These are phyloP conservation scores for Labia minor DNA, from an alignment of 2,888 invertebrate species.

Conservation along the genomic window DNA sequence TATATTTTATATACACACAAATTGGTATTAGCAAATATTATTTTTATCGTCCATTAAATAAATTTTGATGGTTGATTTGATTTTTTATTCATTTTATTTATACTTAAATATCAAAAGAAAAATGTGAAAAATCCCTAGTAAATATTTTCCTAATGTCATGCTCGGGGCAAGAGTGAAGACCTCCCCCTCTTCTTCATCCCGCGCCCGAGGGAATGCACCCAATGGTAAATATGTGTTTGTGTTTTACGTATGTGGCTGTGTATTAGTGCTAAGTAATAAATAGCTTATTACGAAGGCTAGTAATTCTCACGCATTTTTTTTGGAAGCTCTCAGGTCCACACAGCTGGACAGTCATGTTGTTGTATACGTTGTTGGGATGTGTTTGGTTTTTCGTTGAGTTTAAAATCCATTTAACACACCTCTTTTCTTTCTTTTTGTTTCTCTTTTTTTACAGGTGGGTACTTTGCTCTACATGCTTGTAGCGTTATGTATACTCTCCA, in stretches of 20 bases:
- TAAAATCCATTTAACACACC: conserved; percentile 5
- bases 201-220: too few relatives aligned
- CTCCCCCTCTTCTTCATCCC: too few relatives aligned
- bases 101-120: not conserved
- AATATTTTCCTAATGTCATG: conserved; percentile 1
- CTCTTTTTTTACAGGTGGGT: not conserved
- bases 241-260: not conserved
- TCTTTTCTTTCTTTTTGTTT: conserved; percentile 3
- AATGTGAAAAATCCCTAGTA: not conserved
- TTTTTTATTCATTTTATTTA: not conserved
- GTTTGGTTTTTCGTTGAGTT: conserved; percentile 4
- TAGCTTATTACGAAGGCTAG: conserved; percentile 7
- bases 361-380: not conserved
- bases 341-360: conserved; percentile 2
- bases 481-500: not conserved
- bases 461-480: conserved; percentile 13
- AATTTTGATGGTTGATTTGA: not conserved
- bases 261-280: conserved; percentile 8
- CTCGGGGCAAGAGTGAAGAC: not conserved
- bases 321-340: not conserved
- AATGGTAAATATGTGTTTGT: not conserved
- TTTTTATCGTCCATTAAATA: not conserved
- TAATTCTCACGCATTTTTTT: conserved; percentile 13
- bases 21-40: too few relatives aligned
- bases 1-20: too few relatives aligned